phyloP scores from a whole-genome alignment of 2,797 vertebrate species.

The Peromyscus aztecus region DNA sequence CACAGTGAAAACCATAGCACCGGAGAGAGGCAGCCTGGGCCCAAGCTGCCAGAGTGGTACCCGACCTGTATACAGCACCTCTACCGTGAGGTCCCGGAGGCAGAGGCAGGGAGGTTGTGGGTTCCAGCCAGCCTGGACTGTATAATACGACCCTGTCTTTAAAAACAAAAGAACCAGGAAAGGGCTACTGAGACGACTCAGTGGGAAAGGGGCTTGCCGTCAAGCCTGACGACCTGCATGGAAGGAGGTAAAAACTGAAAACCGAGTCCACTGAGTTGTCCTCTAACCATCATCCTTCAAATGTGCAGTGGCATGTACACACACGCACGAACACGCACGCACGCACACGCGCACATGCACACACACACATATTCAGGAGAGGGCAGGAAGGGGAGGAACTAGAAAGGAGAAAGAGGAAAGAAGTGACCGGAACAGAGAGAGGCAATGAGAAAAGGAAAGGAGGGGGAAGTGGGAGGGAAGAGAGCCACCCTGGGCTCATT shows the following conservation, averaged over 20 bases:
- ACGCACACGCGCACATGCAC: fast-evolving
- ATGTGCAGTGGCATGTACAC: not conserved
- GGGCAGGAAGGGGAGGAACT: no score
- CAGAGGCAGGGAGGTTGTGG: not conserved
- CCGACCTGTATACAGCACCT: not conserved
- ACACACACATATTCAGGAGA: not conserved
- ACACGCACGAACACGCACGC: no score
- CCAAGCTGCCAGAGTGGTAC: not conserved
- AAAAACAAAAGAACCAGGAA: not conserved
- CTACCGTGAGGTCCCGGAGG: not conserved
- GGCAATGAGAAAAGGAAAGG: not conserved
- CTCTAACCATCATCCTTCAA: not conserved
- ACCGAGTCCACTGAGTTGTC: not conserved
- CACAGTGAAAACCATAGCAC: not conserved
- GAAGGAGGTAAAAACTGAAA: not conserved
- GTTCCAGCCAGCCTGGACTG: not conserved
- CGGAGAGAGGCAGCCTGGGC: not conserved
- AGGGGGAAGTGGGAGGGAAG: not conserved
- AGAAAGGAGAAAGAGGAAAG: not conserved
- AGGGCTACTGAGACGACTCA: not conserved
- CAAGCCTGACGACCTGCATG: not conserved
- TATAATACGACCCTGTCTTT: not conserved
- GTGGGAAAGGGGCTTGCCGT: not conserved
- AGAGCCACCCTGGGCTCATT: not conserved
- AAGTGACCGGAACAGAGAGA: not conserved